Base-by-base conservation (phyloP, 2,888 invertebrate genomes). In the Diogma glabrata region DNA sequence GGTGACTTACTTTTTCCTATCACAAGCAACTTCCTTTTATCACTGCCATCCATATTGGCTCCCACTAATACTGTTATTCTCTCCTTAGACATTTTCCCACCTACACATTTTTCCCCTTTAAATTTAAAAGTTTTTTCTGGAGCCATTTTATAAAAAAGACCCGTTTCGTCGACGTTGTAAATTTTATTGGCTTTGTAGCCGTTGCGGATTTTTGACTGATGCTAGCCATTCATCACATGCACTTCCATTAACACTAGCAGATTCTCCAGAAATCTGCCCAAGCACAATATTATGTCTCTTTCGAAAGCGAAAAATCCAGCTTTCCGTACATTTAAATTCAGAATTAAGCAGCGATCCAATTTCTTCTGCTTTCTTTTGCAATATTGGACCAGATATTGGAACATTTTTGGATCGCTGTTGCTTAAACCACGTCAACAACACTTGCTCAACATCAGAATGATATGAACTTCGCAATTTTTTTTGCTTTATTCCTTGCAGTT, bases 1-100 rank as follows among this genome's bases (percentile, higher is more conserved):
- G 58, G 59, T 7, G 54, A 57, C 53, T 52, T 50, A 43, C 53
- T 40, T 53, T 60, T 60, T 38, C 58, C 61, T 20, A 60, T 61
- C 10, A 59, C 55, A 10, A 62, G 40, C 17, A 59, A 46, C 50
- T 57, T 56, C 47, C 53, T 22, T 56, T 61, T 62, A 24, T 56
- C 54, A 12, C 53, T 55, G 17, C 60, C 61, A 52, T 40, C 50
- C 54, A 57, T 58, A 54, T 60, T 62, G 17, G 58, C 58, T 51
- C 53, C 54, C 46, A 59, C 56, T 30, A 60, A 51, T 30, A 57
- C 56, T 22, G 60, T 61, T 17, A 61, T 45, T 53, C 57, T 57
- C 36, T 54, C 54, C 50, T 60, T 57, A 16, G 56, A 59, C 19
- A 56, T 51, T 49, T 57, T 59, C 9, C 56, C 59, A 28, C 57